Evolutionary conservation across 2,888 invertebrate species (phyloP), one percentile per base, ranked within the genome.

Genomic region (Ariolimax columbianus): DNA sequence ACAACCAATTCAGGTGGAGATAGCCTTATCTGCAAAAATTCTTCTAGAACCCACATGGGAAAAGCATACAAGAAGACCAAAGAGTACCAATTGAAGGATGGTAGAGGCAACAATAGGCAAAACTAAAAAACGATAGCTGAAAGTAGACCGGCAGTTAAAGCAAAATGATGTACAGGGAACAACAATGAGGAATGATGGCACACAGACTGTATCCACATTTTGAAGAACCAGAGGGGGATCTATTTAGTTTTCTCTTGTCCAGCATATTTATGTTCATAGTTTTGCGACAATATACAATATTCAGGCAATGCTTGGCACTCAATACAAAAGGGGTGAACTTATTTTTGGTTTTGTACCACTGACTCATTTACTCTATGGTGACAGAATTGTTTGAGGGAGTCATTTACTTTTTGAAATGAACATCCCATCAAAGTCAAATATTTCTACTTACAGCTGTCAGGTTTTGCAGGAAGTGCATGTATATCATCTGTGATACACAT

Each of bases 381-480:
- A n/a, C n/a, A 63, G 59, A n/a, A 63, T 66, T 66, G 0, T 17
- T 66, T 66, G 33, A 66, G 66, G 66, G 66, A 66, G 33, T 9
- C 6, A 63, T 7, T 63, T 3, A 23, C 55, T 55, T 55, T 55
- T 14, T 17, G 33, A n/a, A n/a, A n/a, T n/a, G n/a, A 14, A 38
- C 70, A 70, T 70, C 70, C 40, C 23, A 72, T 38, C 70, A 70
- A 14, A 9, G 1, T 73, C 7, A 38, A 73, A 30, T 40, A 40
- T 72, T 36, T 26, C 40, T 73, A 47, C 47, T 43, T 73, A 43
- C 73, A 73, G n/a, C n/a, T n/a, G n/a, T n/a, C n/a, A n/a, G n/a
- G n/a, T 47, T 43, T 72, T 26, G 0, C 43, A 30, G 30, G 9
- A 40, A 23, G 26, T 40, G 43, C 47, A 73, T 23, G 38, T 40